These are phyloP conservation scores for Chelonus insularis DNA, from an alignment of 1,140 invertebrate genomes.

Conservation along the genomic window DNA sequence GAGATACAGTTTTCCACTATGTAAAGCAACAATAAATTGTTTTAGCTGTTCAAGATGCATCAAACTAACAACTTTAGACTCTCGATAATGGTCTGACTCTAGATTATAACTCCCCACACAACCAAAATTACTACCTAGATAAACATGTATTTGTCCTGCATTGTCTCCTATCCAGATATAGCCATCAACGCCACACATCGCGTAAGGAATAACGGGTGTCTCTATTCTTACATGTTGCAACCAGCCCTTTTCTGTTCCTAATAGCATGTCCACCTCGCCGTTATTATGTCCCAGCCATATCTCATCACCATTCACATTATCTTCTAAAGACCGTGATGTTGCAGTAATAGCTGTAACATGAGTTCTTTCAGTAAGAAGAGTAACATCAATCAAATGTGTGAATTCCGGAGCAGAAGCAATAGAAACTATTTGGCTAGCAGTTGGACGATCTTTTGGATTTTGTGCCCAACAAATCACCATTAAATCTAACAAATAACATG, in stretches of 20 bases:
- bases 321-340: slow-evolving; percentile 39
- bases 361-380: slow-evolving; percentile 66
- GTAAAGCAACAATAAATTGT: slow-evolving; percentile 72
- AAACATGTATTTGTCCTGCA: slow-evolving; percentile 77
- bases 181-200: slow-evolving; percentile 69
- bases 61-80: slow-evolving; percentile 66
- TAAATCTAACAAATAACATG: slow-evolving; percentile 88
- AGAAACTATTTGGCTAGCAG: slow-evolving; percentile 90
- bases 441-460: slow-evolving; percentile 82
- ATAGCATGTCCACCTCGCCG: slow-evolving; percentile 69
- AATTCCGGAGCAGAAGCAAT: slow-evolving; percentile 92
- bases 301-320: slow-evolving; percentile 61
- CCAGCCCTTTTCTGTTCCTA: slow-evolving; percentile 64
- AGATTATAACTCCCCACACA: slow-evolving; percentile 59
- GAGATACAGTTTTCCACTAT: slow-evolving; percentile 77
- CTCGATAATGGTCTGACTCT: slow-evolving; percentile 56
- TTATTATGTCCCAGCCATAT: slow-evolving; percentile 75
- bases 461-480: slow-evolving; percentile 97
- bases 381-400: slow-evolving; percentile 82
- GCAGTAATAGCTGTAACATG: slow-evolving; percentile 60
- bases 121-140: slow-evolving; percentile 59
- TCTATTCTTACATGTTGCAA: slow-evolving; percentile 63
- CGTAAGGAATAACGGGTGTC: slow-evolving; percentile 65
- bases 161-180: slow-evolving; percentile 87
- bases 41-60: slow-evolving; percentile 68